Conservation (phyloP, 2,797 vertebrate species). For the Thamnophis elegans region DNA sequence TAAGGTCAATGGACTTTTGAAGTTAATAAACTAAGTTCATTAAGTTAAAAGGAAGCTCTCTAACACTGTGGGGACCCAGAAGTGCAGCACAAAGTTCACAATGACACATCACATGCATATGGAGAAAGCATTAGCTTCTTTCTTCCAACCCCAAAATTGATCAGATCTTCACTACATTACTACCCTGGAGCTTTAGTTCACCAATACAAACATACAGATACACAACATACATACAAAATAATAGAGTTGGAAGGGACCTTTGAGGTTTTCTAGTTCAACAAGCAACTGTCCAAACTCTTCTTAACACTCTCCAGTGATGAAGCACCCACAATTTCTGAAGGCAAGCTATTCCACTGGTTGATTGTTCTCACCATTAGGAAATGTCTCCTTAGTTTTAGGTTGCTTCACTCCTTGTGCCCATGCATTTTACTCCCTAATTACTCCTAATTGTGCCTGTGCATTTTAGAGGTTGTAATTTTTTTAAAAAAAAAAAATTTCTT, state of each 20-base stretch:
- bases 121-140: not conserved
- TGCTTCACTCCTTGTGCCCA: too few species aligned
- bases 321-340: too few species aligned
- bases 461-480: not conserved
- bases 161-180: not conserved
- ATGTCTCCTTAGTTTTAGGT: too few species aligned
- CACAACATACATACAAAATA: too few species aligned
- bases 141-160: not conserved
- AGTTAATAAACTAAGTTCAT: not conserved
- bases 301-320: too few species aligned
- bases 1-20: not conserved
- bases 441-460: not conserved
- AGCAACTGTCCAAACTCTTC: too few species aligned
- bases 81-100: not conserved
- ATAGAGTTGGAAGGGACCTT: too few species aligned
- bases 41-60: not conserved
- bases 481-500: not conserved
- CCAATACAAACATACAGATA: not conserved
- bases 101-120: not conserved
- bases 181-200: not conserved
- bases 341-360: too few species aligned
- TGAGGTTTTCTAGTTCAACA: too few species aligned
- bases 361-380: too few species aligned
- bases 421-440: too few species aligned
- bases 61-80: not conserved